These are phyloP conservation scores for Eulemur mongoz DNA, from an alignment of 2,797 vertebrate genomes.

Conservation along the genomic window DNA sequence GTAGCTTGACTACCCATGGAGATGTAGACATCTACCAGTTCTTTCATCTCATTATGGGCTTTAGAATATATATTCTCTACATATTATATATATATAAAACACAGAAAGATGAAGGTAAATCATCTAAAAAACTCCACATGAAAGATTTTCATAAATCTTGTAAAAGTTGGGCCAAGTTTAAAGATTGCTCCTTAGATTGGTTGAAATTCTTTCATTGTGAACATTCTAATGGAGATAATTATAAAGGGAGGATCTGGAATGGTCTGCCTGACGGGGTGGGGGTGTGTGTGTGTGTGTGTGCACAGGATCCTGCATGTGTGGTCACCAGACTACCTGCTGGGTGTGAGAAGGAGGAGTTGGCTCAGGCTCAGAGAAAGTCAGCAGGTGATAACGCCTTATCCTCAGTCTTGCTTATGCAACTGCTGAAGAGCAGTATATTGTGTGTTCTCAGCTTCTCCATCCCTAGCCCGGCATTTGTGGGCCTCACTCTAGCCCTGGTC, in stretches of 20 bases:
- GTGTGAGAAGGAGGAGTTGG: neutral
- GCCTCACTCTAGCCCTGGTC: neutral
- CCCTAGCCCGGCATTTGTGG: neutral
- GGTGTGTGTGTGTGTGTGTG: neutral
- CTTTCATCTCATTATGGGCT: conserved; percentile 34
- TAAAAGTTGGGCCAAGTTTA: conserved; percentile 48
- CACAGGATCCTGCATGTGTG: neutral
- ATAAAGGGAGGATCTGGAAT: neutral
- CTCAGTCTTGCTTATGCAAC: neutral
- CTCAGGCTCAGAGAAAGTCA: neutral
- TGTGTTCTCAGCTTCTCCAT: neutral
- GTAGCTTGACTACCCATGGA: conserved; percentile 70
- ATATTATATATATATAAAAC: neutral
- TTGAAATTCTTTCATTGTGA: conserved; percentile 21
- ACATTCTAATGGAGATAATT: neutral
- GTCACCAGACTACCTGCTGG: neutral
- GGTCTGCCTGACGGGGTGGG: neutral
- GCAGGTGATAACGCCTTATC: neutral
- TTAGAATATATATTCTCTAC: neutral
- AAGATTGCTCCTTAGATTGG: conserved; percentile 50
- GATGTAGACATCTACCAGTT: conserved; percentile 67
- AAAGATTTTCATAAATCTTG: conserved; percentile 78
- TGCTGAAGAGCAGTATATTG: neutral
- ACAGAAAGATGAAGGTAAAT: conserved; percentile 46
- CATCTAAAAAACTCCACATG: conserved; percentile 54